Percentiles rank a stretch among this genome's conserved stretches.
Conservation (phyloP, 2,888 invertebrate genomes). For the Chrysotoxum bicinctum region DNA sequence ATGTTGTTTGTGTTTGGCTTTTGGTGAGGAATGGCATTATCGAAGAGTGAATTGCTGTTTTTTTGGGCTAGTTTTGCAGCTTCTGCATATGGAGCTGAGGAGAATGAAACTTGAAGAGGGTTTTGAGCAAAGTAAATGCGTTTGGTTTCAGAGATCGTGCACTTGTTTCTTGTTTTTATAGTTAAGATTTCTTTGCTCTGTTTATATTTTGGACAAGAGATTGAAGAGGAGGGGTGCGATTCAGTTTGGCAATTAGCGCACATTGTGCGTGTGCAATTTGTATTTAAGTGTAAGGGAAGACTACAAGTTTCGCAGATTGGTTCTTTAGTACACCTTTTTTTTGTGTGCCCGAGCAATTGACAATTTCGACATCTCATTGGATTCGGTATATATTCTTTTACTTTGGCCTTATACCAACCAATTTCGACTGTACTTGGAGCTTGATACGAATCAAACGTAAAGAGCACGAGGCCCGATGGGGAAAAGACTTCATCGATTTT, state of each 20-base stretch:
- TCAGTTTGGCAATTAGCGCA: constrained; percentile 6
- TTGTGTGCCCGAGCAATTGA: constrained; percentile 8
- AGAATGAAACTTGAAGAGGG: too few relatives aligned
- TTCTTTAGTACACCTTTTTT: constrained; percentile 1
- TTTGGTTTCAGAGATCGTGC: not conserved
- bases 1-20: not conserved
- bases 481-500: not conserved
- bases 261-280: not conserved
- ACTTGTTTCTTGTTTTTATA: constrained; percentile 1
- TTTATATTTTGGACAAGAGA: constrained; percentile 3
- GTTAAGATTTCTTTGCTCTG: constrained; percentile 11
- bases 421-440: not conserved
- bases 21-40: not conserved
- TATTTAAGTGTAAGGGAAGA: not conserved
- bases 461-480: not conserved
- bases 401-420: not conserved
- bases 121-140: too few relatives aligned
- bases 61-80: not conserved
- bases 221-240: not conserved
- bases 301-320: not conserved
- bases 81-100: too few relatives aligned
- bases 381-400: not conserved
- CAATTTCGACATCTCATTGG: not conserved
- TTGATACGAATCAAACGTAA: too few relatives aligned
- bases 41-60: not conserved